Evolutionary conservation across 2,113 vertebrate species (phyloP).

Genomic region (Pseudorectes ferrugineus): DNA sequence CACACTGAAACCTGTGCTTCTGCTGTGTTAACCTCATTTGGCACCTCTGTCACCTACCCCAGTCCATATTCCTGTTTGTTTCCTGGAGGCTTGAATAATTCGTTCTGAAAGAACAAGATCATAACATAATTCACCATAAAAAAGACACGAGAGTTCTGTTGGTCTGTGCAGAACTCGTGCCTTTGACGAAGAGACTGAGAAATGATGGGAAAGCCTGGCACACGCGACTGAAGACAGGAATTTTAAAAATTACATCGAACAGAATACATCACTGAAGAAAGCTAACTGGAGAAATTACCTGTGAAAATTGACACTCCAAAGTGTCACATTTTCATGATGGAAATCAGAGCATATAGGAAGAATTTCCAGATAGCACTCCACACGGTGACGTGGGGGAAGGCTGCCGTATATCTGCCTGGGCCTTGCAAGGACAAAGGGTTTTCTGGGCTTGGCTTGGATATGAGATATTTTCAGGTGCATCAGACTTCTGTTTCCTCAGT

Average conservation of each 20-base stretch:
- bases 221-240: rapidly evolving
- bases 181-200: not conserved
- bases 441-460: not conserved
- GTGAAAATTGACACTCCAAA: not conserved
- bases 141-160: not conserved
- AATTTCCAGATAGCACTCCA: not conserved
- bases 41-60: not conserved
- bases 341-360: not conserved
- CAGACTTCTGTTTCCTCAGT: not conserved
- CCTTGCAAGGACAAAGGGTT: not conserved
- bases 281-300: not conserved
- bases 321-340: not conserved
- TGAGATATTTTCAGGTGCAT: not conserved
- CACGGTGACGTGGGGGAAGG: rapidly evolving
- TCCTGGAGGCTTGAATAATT: not conserved
- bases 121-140: not conserved
- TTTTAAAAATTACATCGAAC: not conserved
- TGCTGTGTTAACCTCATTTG: not conserved
- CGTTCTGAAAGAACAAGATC: not conserved
- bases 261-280: not conserved
- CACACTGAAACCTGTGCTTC: not conserved
- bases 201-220: not conserved
- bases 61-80: not conserved
- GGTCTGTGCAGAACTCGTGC: not conserved
- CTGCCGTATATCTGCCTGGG: not conserved